Base-by-base conservation (phyloP, 2,888 invertebrate species). In the Xanthorhoe designata region DNA sequence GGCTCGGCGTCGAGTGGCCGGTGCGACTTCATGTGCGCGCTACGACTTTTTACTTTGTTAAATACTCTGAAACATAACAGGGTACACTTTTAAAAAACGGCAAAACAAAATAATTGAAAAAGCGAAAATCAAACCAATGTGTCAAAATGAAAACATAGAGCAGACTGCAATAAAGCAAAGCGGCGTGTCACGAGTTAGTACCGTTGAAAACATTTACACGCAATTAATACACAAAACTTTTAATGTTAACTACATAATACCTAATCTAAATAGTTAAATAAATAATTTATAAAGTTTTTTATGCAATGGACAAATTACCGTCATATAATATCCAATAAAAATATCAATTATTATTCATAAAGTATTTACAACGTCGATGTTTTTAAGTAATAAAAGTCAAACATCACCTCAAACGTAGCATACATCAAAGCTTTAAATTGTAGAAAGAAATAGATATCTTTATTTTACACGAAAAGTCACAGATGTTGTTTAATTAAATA, bases 1-100 rank as follows among this genome's bases (percentile, higher is more conserved):
- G 95, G 95, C 89, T 97, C 97, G 90, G 96, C 95, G 94, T 98
- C 98, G 88, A 97, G 96, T 81, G 97, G 97, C 87, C 98, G 96
- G 94, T 99, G 99, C 78, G 98, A 98, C 94, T 99, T 99, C 99
- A 99, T 99, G 94, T 99, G 99, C 75, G 99, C 99, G 94, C 98
- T 99, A 93, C 99, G 96, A 95, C 99, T 99, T 95, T 99, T 98
- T 87, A 99, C 98, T 95, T 99, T 99, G 94, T 96, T 96, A 95
- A 99, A 99, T 91, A 98, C 96, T 95, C 98, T 99, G 96, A 79
- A 95, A 95, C 91, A 90, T 90, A 91, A 93, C 81, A 91, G 89
- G 90, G 86, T 86, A 87, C 80, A 89, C 80, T 83, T 89, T 92
- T 89, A 91, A 82, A 87, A 24, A 87, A 85, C 69, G 73, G 91